Evolutionary conservation across 2,888 invertebrate species (phyloP).

Genomic region (Polydrusus tereticollis): DNA sequence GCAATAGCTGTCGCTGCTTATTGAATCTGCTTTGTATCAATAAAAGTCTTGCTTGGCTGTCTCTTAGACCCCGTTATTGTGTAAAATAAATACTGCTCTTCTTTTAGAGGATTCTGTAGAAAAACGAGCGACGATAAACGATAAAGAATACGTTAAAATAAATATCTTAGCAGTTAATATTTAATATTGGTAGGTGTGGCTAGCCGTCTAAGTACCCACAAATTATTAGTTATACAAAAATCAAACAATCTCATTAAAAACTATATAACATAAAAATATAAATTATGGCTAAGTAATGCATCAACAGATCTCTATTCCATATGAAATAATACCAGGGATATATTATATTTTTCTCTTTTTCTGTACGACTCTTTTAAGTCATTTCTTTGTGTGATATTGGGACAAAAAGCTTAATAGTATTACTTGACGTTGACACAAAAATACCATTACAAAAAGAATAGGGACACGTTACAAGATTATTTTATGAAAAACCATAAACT

Average conservation of each 20-base stretch:
- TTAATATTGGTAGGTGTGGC: too few relatives aligned
- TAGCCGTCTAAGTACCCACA: too few relatives aligned
- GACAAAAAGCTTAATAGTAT: background rate
- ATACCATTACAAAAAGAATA: background rate
- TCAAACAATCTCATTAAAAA: too few relatives aligned
- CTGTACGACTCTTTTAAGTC: background rate
- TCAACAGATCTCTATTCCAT: background rate
- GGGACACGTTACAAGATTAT: background rate
- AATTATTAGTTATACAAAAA: too few relatives aligned
- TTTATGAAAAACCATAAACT: background rate
- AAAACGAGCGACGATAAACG: background rate
- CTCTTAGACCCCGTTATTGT: slow-evolving; percentile 17
- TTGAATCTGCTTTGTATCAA: slow-evolving; percentile 60
- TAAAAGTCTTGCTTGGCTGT: slow-evolving; percentile 48
- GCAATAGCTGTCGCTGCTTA: slow-evolving; percentile 60
- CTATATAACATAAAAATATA: too few relatives aligned
- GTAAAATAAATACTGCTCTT: slow-evolving; percentile 24
- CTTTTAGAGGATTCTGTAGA: slow-evolving; percentile 6
- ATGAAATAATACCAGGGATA: background rate
- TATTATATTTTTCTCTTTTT: background rate
- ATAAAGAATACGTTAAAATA: background rate
- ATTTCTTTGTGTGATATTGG: background rate
- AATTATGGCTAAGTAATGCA: too few relatives aligned
- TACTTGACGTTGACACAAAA: background rate
- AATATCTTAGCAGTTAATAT: too few relatives aligned